Percentiles rank a stretch among this genome's conserved stretches.
Evolutionary conservation across 2,797 vertebrate species (phyloP).

Genomic region (Emys orbicularis): DNA sequence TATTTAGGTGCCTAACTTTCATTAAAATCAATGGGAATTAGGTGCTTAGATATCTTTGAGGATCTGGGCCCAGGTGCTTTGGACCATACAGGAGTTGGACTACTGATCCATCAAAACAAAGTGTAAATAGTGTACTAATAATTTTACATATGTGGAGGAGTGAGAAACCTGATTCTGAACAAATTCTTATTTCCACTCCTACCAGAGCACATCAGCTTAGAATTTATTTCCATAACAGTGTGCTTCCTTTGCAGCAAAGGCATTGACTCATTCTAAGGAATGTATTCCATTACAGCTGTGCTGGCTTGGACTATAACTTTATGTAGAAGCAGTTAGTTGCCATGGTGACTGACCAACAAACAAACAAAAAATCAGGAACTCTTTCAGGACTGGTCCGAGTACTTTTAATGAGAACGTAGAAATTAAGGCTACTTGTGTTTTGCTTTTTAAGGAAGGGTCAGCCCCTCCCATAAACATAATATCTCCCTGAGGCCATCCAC

Average conservation of each 20-base stretch:
- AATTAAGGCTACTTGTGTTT: background rate
- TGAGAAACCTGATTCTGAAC: conserved; percentile 49
- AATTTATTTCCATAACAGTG: conserved; percentile 76
- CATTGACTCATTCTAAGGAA: conserved; percentile 84
- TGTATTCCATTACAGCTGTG: conserved; percentile 85
- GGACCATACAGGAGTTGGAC: background rate
- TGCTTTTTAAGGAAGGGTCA: background rate
- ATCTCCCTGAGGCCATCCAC: background rate
- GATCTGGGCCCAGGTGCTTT: background rate
- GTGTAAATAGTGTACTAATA: conserved; percentile 1
- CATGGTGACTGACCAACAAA: conserved; percentile 78
- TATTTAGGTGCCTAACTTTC: background rate
- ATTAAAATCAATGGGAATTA: background rate
- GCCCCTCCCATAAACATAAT: background rate
- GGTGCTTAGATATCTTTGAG: background rate
- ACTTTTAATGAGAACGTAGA: conserved; percentile 35
- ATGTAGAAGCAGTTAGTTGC: conserved; percentile 79
- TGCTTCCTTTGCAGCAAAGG: conserved; percentile 79
- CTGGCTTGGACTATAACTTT: conserved; percentile 78
- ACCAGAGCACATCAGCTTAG: conserved; percentile 63
- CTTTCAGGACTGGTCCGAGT: conserved; percentile 69
- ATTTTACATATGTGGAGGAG: conserved; percentile 44
- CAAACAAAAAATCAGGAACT: conserved; percentile 64
- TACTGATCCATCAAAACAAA: background rate
- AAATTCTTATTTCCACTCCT: conserved; percentile 64